These are phyloP conservation scores for Diarsia dahlii DNA, from an alignment of 2,888 invertebrate genomes.

Conservation along the genomic window DNA sequence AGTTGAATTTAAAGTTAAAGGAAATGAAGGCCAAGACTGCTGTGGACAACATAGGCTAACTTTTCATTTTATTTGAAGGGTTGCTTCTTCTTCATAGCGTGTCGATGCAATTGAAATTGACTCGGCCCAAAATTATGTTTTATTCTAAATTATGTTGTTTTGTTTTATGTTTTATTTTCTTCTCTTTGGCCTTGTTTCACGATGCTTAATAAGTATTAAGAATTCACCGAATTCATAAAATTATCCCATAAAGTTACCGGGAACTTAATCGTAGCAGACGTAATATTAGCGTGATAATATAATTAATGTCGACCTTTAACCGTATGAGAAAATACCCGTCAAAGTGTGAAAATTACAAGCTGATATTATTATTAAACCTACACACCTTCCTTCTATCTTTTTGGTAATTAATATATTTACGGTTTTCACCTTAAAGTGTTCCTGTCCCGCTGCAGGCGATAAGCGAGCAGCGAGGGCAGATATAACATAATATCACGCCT, in stretches of 20 bases:
- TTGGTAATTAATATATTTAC: constrained; percentile 30
- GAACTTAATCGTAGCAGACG: neutral
- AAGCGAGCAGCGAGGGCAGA: neutral
- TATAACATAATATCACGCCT: no score
- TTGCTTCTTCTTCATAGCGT: no score
- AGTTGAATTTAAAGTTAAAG: no score
- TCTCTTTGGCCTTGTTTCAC: no score
- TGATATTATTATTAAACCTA: neutral
- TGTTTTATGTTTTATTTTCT: no score
- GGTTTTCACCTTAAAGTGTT: neutral
- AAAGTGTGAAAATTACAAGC: constrained; percentile 8
- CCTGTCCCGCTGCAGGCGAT: neutral
- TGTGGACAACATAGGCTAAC: no score
- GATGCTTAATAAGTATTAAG: neutral
- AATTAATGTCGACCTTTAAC: neutral
- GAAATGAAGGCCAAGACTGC: no score
- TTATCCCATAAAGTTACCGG: neutral
- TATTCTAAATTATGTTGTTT: no score
- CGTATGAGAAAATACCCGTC: neutral
- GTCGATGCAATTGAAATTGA: no score
- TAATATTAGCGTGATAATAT: neutral
- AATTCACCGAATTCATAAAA: neutral
- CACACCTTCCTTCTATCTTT: constrained; percentile 2
- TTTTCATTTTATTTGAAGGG: no score
- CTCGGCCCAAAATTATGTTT: no score